Evolutionary conservation across 2,113 vertebrate species (phyloP), one percentile per base, ranked within the genome.

Genomic region (Melanocharis versteri): DNA sequence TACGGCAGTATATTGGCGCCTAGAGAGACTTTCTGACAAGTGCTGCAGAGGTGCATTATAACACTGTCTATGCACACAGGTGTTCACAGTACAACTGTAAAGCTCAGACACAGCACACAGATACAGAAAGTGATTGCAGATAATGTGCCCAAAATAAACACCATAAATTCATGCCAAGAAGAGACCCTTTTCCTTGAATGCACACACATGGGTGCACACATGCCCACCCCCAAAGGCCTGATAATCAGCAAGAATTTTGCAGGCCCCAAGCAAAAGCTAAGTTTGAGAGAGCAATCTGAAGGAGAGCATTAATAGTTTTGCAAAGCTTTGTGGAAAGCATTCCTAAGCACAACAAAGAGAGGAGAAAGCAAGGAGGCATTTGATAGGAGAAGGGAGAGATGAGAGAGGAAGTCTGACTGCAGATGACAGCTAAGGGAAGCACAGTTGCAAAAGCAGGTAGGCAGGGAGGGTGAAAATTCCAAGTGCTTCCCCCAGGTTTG

Each of bases 131-230:
- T 1, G 4, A 79, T 17, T 23, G 26, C 3, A 4, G 54, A 40
- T 33, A 71, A 82, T 3, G 1, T 8, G 16, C 27, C 47, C 57
- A 69, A 62, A 77, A 66, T 13, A 65, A 87, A 66, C 12, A n/a
- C 21, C 20, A 11, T 7, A 20, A 37, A 66, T 73, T 45, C 22
- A 70, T 8, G n/a, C 18, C 56, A 45, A 53, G 37, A 83, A 56
- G 37, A 61, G 37, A 73, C 22, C 15, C 11, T 8, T 11, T 28
- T 81, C 17, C 37, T 24, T 30, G 45, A 48, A 2, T 8, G 68
- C 33, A 17, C 18, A 39, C 15, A 5, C 0, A 0, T 18, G 9
- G 30, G 39, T 1, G 1, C 19, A 51, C 31, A 31, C 2, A 12
- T 0, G 1, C 2, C 7, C 15, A 22, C 2, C 4, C 40, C 17